Evolutionary conservation across 2,797 vertebrate genomes (phyloP).

Genomic region (Sylvilagus floridanus): DNA sequence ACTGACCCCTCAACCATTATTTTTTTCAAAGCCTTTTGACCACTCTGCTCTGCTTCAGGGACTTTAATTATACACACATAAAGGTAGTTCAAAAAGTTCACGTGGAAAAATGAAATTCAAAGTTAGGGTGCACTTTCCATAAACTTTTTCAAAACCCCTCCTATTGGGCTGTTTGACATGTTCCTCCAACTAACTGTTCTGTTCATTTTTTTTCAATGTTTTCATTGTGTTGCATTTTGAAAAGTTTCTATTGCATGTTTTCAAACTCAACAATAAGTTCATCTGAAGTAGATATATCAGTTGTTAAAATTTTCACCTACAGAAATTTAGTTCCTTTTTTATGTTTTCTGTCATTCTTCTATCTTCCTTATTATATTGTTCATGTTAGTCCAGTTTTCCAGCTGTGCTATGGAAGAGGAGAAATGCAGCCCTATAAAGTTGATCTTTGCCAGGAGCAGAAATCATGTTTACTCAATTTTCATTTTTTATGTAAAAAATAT

Average conservation of each 20-base stretch:
- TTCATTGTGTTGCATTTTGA: not conserved
- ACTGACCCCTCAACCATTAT: too few relatives aligned
- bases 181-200: not conserved
- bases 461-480: not conserved
- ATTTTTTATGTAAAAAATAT: conserved; percentile 7
- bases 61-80: not conserved
- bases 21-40: too few relatives aligned
- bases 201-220: not conserved
- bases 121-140: too few relatives aligned
- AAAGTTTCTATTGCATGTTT: not conserved
- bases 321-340: not conserved
- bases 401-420: not conserved
- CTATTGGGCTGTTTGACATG: not conserved
- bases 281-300: not conserved
- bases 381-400: not conserved
- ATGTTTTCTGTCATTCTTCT: not conserved
- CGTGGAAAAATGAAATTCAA: too few relatives aligned
- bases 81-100: too few relatives aligned
- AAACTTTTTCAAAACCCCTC: too few relatives aligned
- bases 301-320: not conserved
- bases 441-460: not conserved
- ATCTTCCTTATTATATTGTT: not conserved
- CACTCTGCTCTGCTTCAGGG: not conserved
- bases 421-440: not conserved
- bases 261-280: not conserved